Percentiles rank a stretch among this genome's conserved stretches.
These are phyloP conservation scores for Telmatochromis brichardi DNA, from an alignment of 2,113 vertebrate species.

Conservation along the genomic window DNA sequence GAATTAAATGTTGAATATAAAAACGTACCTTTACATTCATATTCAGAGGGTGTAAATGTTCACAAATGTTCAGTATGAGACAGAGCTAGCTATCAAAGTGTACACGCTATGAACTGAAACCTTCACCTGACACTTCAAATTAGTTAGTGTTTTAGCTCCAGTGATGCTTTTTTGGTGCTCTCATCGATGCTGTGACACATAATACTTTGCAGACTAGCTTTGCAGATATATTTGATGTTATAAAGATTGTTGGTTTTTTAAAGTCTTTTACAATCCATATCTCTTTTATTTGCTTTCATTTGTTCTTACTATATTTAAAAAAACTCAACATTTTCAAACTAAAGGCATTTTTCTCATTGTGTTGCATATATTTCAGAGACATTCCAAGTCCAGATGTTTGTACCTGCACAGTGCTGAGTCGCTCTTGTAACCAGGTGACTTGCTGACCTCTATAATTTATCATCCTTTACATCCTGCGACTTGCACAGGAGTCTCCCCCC, in stretches of 20 bases:
- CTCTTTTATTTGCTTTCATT: background rate
- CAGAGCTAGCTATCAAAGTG: background rate
- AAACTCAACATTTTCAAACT: background rate
- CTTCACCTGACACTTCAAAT: background rate
- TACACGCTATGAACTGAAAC: background rate
- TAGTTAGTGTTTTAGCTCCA: background rate
- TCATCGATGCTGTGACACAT: background rate
- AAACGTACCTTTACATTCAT: background rate
- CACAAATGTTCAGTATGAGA: background rate
- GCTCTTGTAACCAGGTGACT: slow-evolving; percentile 38
- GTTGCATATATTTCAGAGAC: background rate
- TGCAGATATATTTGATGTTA: background rate
- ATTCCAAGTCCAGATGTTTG: slow-evolving; percentile 30
- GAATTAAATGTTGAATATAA: background rate
- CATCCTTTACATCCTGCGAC: slow-evolving; percentile 21
- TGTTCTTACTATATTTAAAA: background rate
- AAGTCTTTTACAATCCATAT: background rate
- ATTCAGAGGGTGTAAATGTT: background rate
- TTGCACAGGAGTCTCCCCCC: background rate
- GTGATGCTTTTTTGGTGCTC: background rate
- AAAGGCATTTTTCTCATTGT: background rate
- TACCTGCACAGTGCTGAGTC: slow-evolving; percentile 27
- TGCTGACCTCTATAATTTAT: slow-evolving; percentile 47
- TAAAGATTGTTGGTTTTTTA: background rate
- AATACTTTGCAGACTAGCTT: background rate